Evolutionary conservation across 2,888 invertebrate genomes (phyloP).

Genomic region (Lordiphosa andalusiaca): DNA sequence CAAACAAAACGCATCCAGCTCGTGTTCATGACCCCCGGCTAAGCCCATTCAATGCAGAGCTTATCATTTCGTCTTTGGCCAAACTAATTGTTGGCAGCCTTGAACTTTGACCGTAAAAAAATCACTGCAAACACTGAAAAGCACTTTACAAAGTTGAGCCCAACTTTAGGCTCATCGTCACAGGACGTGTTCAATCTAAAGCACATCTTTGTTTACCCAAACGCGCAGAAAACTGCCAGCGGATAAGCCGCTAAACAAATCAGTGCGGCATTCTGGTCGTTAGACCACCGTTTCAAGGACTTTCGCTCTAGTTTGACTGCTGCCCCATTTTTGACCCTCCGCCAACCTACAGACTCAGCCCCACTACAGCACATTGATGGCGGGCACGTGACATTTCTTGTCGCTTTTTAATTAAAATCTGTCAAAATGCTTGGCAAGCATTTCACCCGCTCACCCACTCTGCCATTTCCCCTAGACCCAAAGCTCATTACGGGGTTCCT

Average conservation of each 20-base stretch:
- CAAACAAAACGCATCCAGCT: constrained; percentile 20
- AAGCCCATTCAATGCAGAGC: constrained; percentile 11
- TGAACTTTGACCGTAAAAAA: constrained; percentile 39
- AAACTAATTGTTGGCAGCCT: constrained; percentile 47
- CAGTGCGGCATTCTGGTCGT: no score
- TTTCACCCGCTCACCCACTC: constrained; percentile 13
- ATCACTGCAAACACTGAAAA: constrained; percentile 14
- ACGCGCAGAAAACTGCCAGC: constrained; percentile 19
- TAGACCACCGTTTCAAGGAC: constrained; percentile 47
- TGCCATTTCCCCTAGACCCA: not conserved
- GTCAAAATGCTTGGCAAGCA: constrained; percentile 60
- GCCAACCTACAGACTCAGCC: constrained; percentile 14
- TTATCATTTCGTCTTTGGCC: constrained; percentile 23
- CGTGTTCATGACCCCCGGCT: constrained; percentile 17
- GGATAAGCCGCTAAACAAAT: constrained; percentile 17
- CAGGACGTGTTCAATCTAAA: constrained; percentile 48
- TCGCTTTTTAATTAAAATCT: constrained; percentile 69
- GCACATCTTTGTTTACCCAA: constrained; percentile 20
- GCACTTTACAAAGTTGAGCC: constrained; percentile 22
- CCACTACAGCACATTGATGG: constrained; percentile 18
- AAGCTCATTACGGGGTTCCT: constrained; percentile 27
- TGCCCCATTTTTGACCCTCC: constrained; percentile 17
- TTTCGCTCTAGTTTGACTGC: not conserved
- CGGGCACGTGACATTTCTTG: constrained; percentile 55
- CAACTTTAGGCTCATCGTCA: constrained; percentile 21